Base-by-base conservation (phyloP, 2,888 invertebrate genomes). In the Sinodicranocentrus sp. region DNA sequence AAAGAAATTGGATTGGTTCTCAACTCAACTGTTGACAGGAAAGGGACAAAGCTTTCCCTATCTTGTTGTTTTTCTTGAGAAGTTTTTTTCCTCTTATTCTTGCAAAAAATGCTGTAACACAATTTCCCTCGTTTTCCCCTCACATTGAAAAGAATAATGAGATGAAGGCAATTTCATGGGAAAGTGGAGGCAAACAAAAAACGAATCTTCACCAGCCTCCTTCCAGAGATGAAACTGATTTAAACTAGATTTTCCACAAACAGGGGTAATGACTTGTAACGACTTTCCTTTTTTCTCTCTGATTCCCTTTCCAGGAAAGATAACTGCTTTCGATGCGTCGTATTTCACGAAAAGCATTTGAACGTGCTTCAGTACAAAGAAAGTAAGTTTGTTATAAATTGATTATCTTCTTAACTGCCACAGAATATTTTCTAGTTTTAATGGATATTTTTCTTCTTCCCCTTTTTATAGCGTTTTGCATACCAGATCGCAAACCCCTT, bases 351-450 rank as follows among this genome's bases (percentile, higher is more conserved):
- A 91, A 97, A 97, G 91, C 97, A 98, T 92, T 93, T 94, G 90
- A 98, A 98, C 92, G 96, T 98, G 89, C 93, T 98, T 87, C 97
- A 98, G 91, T 98, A 97, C 93, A 98, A 98, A 94, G 97, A 97
- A 93, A 97, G 98, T 98, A 92, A 97, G 97, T 95, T 59, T 28
- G 25, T 39, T n/a, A n/a, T n/a, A 33, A 33, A 33, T 33, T 33
- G 33, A 33, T 33, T 33, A 33, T 33, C n/a, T 33, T 33, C 33
- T 33, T 33, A n/a, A n/a, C n/a, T n/a, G 33, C 33, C 3, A 10
- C 33, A 33, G 33, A 3, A 33, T n/a, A n/a, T n/a, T 33, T 33
- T 33, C 33, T n/a, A 33, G 5, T 33, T 33, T 33, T 33, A 33
- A 33, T 33, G 33, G 5, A 33, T 6, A 33, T 33, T 48, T 13